Conservation (phyloP, 2,888 invertebrate genomes). For the Pardosa pseudoannulata region DNA sequence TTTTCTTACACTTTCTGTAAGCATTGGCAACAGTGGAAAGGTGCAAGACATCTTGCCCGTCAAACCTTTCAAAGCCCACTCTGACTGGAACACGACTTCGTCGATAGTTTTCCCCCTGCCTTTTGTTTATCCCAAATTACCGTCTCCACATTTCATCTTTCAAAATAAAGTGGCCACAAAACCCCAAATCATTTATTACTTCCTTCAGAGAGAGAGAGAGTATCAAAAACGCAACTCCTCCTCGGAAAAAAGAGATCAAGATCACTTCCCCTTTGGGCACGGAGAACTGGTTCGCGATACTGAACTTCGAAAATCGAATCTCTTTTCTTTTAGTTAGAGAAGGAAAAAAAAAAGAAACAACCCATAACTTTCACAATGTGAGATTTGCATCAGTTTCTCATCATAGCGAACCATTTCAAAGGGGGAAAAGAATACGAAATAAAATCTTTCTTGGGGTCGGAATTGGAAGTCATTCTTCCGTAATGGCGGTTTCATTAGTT, state of each 20-base stretch:
- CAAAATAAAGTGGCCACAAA: neutral
- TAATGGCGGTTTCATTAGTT: neutral
- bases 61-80: no score
- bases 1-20: no score
- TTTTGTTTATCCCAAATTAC: no score
- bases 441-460: no score
- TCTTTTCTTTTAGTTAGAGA: neutral
- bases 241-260: neutral
- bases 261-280: slow-evolving; percentile 5
- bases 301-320: neutral
- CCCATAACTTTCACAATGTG: neutral
- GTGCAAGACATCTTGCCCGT: no score
- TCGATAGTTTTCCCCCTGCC: no score
- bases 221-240: neutral
- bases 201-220: neutral
- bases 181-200: neutral
- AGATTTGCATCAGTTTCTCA: neutral
- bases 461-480: neutral
- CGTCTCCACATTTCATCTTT: no score
- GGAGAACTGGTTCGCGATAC: neutral
- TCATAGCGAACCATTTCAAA: neutral
- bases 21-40: no score
- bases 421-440: neutral
- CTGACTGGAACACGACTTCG: no score
- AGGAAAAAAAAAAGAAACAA: neutral